phyloP scores from a whole-genome alignment of 2,113 vertebrate species.

The Crotalus viridis region DNA sequence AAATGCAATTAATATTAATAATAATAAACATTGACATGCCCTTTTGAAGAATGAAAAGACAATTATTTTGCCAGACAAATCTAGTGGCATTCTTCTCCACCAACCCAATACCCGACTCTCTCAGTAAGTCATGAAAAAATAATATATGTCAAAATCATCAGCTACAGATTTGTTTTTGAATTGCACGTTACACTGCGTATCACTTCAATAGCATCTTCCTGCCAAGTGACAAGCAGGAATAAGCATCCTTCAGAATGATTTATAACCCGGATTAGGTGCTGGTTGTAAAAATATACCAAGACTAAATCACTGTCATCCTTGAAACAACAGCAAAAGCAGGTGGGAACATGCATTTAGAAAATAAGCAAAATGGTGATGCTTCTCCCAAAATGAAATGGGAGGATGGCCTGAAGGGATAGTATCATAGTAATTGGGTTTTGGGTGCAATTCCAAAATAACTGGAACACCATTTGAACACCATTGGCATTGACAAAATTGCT shows the following conservation, averaged over 20 bases:
- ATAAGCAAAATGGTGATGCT: slow-evolving; percentile 3
- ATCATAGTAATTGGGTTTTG: background rate
- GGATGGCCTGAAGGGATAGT: background rate
- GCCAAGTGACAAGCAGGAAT: slow-evolving; percentile 56
- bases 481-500: background rate
- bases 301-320: slow-evolving; percentile 65
- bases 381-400: background rate
- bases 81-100: background rate
- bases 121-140: slow-evolving; percentile 37
- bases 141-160: slow-evolving; percentile 29
- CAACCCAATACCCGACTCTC: background rate
- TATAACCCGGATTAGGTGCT: slow-evolving; percentile 47
- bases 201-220: slow-evolving; percentile 52
- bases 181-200: background rate
- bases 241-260: slow-evolving; percentile 58
- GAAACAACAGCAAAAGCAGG: slow-evolving; percentile 40
- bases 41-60: slow-evolving; percentile 20
- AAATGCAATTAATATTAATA: slow-evolving; percentile 29
- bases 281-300: slow-evolving; percentile 45
- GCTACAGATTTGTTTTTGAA: slow-evolving; percentile 37
- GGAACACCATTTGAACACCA: background rate
- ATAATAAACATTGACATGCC: slow-evolving; percentile 1
- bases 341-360: slow-evolving; percentile 27
- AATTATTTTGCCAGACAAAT: slow-evolving; percentile 31
- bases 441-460: background rate